phyloP scores from a whole-genome alignment of 2,113 vertebrate species.

The Theristicus caerulescens region DNA sequence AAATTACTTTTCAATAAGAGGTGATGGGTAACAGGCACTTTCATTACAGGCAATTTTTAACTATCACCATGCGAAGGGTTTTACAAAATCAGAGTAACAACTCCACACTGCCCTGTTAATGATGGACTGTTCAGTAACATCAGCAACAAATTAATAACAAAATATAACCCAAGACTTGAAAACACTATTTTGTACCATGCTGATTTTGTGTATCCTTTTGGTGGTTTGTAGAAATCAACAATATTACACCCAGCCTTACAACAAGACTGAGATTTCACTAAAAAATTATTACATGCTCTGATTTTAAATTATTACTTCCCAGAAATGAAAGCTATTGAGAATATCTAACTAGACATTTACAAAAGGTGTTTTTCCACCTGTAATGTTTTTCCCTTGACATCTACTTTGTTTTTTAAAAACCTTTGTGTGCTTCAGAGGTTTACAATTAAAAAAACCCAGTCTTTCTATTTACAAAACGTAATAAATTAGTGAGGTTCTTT shows the following conservation, averaged over 20 bases:
- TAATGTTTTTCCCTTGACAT: slow-evolving; percentile 1
- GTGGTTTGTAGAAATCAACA: not conserved
- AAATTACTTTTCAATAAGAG: not conserved
- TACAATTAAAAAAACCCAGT: not conserved
- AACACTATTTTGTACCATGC: not conserved
- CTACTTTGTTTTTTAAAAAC: slow-evolving; percentile 23
- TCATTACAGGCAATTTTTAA: not conserved
- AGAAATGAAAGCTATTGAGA: not conserved
- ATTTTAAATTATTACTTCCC: not conserved
- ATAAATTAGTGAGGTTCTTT: slow-evolving; percentile 44
- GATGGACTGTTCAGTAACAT: not conserved
- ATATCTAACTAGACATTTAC: not conserved
- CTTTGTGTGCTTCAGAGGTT: not conserved
- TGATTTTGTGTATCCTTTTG: not conserved
- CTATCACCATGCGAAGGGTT: not conserved
- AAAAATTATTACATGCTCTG: slow-evolving; percentile 18
- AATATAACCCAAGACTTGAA: not conserved
- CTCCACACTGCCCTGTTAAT: not conserved
- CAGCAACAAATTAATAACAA: not conserved
- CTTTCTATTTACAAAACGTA: slow-evolving; percentile 11
- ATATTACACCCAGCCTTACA: slow-evolving; percentile 13
- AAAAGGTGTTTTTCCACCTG: slow-evolving; percentile 11
- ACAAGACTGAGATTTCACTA: slow-evolving; percentile 26
- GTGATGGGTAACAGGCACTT: slow-evolving; percentile 55
- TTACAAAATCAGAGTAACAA: not conserved